Evolutionary conservation across 2,113 vertebrate species (phyloP).

Genomic region (Larimichthys crocea): DNA sequence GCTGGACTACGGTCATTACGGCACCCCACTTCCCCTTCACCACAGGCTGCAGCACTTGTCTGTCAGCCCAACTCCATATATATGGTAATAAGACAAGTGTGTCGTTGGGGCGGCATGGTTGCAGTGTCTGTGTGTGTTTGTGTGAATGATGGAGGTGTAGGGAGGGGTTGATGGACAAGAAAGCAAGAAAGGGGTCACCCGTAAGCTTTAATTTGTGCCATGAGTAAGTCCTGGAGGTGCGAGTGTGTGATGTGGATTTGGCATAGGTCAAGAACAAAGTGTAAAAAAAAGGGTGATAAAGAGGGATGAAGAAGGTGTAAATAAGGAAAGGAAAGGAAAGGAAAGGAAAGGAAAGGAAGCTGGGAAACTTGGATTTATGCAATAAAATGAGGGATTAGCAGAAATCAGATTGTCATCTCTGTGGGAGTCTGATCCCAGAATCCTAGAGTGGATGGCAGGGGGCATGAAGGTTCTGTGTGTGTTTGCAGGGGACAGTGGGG

Average conservation of each 20-base stretch:
- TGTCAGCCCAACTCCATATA: slow-evolving; percentile 80
- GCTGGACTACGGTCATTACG: slow-evolving; percentile 63
- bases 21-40: slow-evolving; percentile 44
- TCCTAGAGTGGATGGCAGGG: slow-evolving; percentile 29
- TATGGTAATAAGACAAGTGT: slow-evolving; percentile 79
- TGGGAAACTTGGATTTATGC: slow-evolving; percentile 7
- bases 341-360: background rate
- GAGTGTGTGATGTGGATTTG: slow-evolving; percentile 3
- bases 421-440: background rate
- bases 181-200: slow-evolving; percentile 48
- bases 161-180: slow-evolving; percentile 49
- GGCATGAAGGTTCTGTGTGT: slow-evolving; percentile 28
- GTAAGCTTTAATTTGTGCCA: slow-evolving; percentile 34
- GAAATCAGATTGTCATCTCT: slow-evolving; percentile 35
- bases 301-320: background rate
- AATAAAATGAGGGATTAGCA: background rate
- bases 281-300: background rate
- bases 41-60: slow-evolving; percentile 56
- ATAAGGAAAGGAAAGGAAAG: no score
- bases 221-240: background rate
- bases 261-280: background rate
- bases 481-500: background rate
- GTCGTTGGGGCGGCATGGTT: slow-evolving; percentile 38
- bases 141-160: slow-evolving; percentile 37
- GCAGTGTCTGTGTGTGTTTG: slow-evolving; percentile 27